Percentiles rank a stretch among this genome's conserved stretches.
Conservation (phyloP, 2,888 invertebrate genomes). For the Apotomis betuletana region DNA sequence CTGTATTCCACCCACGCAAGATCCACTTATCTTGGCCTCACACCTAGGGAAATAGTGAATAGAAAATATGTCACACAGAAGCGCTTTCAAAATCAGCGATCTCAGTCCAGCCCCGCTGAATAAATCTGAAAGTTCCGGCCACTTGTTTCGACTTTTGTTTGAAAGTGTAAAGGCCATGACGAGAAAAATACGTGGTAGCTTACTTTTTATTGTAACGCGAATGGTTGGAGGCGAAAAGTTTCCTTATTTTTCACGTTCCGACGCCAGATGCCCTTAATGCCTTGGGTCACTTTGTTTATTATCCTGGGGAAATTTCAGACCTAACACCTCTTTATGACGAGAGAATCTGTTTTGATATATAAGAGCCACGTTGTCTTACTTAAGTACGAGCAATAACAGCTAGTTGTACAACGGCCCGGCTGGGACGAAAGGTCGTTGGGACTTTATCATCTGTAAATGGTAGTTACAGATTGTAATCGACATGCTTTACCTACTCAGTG, state of each 20-base stretch:
- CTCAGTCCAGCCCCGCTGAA: conserved; percentile 45
- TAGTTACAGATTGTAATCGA: too few relatives aligned
- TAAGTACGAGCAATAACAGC: background rate
- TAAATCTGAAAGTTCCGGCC: conserved; percentile 48
- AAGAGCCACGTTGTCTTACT: conserved; percentile 16
- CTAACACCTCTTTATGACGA: conserved; percentile 41
- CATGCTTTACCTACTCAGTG: too few relatives aligned
- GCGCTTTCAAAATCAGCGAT: conserved; percentile 48
- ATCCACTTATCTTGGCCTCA: conserved; percentile 3
- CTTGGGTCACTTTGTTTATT: conserved; percentile 58
- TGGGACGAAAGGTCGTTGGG: background rate
- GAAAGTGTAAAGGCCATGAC: conserved; percentile 53
- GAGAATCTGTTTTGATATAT: conserved; percentile 36
- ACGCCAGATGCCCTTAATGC: conserved; percentile 62
- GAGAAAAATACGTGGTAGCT: conserved; percentile 54
- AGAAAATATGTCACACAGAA: conserved; percentile 39
- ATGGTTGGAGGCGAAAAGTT: conserved; percentile 54
- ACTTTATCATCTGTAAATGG: too few relatives aligned
- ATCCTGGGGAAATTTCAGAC: conserved; percentile 40
- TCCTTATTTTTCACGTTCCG: conserved; percentile 59
- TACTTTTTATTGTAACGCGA: conserved; percentile 64
- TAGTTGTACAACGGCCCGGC: background rate
- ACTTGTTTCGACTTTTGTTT: conserved; percentile 59
- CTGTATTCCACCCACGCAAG: conserved; percentile 40
- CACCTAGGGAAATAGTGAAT: conserved; percentile 30